These are phyloP conservation scores for Sarcophaga rosellei DNA, from an alignment of 2,888 invertebrate genomes.

Conservation along the genomic window DNA sequence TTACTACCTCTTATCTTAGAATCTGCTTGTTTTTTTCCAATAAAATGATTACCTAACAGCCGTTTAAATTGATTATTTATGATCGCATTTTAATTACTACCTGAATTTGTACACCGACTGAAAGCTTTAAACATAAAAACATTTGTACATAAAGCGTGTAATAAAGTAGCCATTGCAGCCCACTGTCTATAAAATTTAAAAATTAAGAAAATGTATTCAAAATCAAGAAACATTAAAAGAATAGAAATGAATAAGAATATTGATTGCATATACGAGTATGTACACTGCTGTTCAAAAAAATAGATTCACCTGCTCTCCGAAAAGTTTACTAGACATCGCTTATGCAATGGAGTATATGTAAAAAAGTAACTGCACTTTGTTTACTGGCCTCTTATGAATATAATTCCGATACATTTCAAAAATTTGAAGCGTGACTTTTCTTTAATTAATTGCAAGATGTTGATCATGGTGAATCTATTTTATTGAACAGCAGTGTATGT, in stretches of 20 bases:
- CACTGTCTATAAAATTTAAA: constrained; percentile 32
- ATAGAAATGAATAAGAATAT: constrained; percentile 22
- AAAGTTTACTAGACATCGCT: too few relatives aligned
- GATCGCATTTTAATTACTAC: neutral
- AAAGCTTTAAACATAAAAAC: neutral
- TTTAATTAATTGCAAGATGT: too few relatives aligned
- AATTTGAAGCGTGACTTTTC: too few relatives aligned
- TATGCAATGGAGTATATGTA: too few relatives aligned
- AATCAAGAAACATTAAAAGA: neutral
- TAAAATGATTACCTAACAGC: neutral
- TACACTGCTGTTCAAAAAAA: too few relatives aligned
- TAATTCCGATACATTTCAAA: too few relatives aligned
- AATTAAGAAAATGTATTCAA: neutral
- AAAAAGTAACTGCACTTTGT: too few relatives aligned
- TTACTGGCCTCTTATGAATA: too few relatives aligned
- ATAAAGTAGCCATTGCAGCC: neutral
- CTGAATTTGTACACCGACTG: neutral
- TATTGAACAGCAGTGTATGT: too few relatives aligned
- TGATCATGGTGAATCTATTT: too few relatives aligned
- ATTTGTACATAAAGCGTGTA: neutral
- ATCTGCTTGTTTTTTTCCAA: neutral
- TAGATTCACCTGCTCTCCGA: too few relatives aligned
- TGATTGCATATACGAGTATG: neutral
- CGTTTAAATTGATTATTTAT: neutral
- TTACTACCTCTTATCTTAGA: too few relatives aligned